These are phyloP conservation scores for Prunella himalayana DNA, from an alignment of 2,113 vertebrate genomes.

Conservation along the genomic window DNA sequence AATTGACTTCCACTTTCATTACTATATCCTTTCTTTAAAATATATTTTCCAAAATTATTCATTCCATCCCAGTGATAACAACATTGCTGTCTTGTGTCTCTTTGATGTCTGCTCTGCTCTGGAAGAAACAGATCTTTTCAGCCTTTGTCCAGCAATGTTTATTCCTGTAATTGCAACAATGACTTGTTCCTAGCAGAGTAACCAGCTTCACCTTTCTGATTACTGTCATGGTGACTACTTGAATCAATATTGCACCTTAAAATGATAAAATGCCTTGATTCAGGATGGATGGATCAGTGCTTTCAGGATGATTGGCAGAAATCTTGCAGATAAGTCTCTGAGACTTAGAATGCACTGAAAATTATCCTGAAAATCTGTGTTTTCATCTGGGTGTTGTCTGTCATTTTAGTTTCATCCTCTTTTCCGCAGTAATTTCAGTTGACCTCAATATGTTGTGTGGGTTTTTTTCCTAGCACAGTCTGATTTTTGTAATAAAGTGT, in stretches of 20 bases:
- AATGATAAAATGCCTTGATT: not conserved
- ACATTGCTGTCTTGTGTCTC: not conserved
- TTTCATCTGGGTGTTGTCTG: not conserved
- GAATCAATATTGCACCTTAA: not conserved
- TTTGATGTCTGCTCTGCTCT: not conserved
- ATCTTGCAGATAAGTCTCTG: not conserved
- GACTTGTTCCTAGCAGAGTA: not conserved
- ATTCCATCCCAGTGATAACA: not conserved
- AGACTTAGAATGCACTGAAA: not conserved
- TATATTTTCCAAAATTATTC: not conserved
- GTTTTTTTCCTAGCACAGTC: not conserved
- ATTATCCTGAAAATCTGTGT: not conserved
- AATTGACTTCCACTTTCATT: rapidly evolving
- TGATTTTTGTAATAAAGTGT: not conserved
- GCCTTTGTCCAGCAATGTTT: not conserved
- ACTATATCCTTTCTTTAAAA: not conserved
- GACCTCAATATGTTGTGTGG: not conserved
- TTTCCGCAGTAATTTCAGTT: not conserved
- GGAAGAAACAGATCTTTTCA: not conserved
- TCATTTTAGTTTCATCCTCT: not conserved
- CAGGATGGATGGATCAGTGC: not conserved
- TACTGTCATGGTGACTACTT: not conserved
- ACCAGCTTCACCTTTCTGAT: not conserved
- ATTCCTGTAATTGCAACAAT: not conserved
- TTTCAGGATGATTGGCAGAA: not conserved